phyloP scores from a whole-genome alignment of 2,888 invertebrate species.

The Nymphalis urticae region DNA sequence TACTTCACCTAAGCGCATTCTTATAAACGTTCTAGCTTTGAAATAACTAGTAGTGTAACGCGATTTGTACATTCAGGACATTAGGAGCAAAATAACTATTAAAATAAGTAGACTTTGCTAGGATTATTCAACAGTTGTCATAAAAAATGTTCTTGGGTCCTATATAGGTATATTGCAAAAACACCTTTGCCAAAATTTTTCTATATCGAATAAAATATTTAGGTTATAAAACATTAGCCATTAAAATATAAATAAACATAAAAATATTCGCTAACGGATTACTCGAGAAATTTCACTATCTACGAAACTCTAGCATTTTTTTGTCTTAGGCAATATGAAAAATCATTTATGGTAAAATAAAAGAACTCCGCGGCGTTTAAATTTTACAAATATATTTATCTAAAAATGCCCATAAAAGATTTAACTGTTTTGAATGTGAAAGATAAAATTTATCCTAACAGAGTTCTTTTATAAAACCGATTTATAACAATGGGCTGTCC shows the following conservation, averaged over 20 bases:
- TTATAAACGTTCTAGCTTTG: constrained; percentile 58
- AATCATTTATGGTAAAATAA: constrained; percentile 19
- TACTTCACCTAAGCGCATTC: constrained; percentile 51
- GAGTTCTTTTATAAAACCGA: constrained; percentile 25
- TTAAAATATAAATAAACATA: constrained; percentile 55
- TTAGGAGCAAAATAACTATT: constrained; percentile 57
- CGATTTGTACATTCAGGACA: constrained; percentile 78
- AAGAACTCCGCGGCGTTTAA: constrained; percentile 24
- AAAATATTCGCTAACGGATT: constrained; percentile 60
- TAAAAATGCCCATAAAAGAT: constrained; percentile 1
- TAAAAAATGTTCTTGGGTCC: constrained; percentile 41
- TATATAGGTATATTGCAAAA: constrained; percentile 47
- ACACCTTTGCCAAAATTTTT: constrained; percentile 38
- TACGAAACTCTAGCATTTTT: constrained; percentile 67
- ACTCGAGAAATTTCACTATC: constrained; percentile 66
- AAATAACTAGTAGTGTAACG: constrained; percentile 58
- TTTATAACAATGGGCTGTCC: constrained; percentile 21
- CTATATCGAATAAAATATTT: constrained; percentile 55
- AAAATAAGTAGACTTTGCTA: constrained; percentile 28
- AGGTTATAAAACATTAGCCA: constrained; percentile 63
- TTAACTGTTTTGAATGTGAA: constrained; percentile 4
- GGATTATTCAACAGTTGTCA: constrained; percentile 31
- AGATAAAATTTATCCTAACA: constrained; percentile 11
- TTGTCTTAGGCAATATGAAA: constrained; percentile 45
- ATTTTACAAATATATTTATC: constrained; percentile 11